phyloP scores from a whole-genome alignment of 2,113 vertebrate species.

The Myotis lucifugus region DNA sequence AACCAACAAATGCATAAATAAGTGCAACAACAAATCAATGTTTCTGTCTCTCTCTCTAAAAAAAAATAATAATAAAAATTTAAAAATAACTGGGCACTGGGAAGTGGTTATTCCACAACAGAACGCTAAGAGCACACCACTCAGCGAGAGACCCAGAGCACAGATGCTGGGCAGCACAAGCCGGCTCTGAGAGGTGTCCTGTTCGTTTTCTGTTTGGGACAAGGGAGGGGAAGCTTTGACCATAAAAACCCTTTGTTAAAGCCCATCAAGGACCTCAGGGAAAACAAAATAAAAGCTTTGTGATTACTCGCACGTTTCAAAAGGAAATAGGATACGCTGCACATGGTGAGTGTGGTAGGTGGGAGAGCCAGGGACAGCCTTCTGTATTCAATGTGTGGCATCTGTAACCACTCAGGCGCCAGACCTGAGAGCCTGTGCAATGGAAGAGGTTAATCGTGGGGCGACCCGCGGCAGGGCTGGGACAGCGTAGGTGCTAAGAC shows the following conservation, averaged over 20 bases:
- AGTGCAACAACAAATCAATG: background rate
- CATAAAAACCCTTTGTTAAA: slow-evolving; percentile 48
- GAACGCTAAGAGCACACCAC: background rate
- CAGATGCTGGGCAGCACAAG: background rate
- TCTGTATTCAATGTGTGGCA: background rate
- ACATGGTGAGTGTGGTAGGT: background rate
- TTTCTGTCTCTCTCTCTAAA: background rate
- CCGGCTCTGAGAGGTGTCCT: background rate
- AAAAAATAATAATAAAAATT: background rate
- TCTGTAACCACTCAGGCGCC: slow-evolving; percentile 58
- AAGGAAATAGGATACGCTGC: slow-evolving; percentile 56
- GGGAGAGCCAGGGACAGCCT: background rate
- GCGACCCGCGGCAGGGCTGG: background rate
- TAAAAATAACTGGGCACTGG: background rate
- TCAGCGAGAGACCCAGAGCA: background rate
- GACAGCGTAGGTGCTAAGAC: slow-evolving; percentile 30
- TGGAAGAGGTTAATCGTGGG: slow-evolving; percentile 38
- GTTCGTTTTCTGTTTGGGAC: background rate
- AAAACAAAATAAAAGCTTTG: slow-evolving; percentile 41
- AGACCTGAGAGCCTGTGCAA: background rate
- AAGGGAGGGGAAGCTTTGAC: background rate
- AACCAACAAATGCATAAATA: background rate
- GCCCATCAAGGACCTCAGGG: background rate
- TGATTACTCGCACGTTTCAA: slow-evolving; percentile 11
- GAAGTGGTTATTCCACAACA: background rate